A percentile compares a stretch with the other conserved stretches of the same genome.
These are phyloP conservation scores for Charaxes varanes DNA, from an alignment of 1,140 invertebrate genomes.

Conservation along the genomic window DNA sequence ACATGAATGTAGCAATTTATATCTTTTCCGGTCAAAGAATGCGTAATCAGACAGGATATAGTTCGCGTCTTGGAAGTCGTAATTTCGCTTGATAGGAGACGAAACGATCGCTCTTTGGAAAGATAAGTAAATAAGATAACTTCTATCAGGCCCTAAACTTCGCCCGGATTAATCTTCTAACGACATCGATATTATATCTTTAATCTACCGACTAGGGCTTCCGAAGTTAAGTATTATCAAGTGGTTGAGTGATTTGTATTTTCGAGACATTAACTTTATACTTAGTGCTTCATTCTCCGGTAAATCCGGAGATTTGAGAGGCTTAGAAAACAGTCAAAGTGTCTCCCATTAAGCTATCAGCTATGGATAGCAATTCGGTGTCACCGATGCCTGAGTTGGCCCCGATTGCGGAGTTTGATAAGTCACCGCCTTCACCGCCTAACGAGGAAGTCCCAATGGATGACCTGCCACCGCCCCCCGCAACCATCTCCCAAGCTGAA, in stretches of 20 bases:
- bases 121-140: conserved; percentile 30
- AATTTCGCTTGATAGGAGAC: conserved; percentile 10
- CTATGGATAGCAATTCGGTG: conserved; percentile 78
- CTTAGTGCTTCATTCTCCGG: conserved; percentile 33
- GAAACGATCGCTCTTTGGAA: conserved; percentile 20
- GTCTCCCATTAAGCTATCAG: conserved; percentile 73
- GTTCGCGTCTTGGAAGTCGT: conserved; percentile 1
- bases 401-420: conserved; percentile 79
- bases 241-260: conserved; percentile 16
- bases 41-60: conserved; percentile 8
- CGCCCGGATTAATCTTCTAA: conserved; percentile 13
- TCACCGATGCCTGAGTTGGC: conserved; percentile 78
- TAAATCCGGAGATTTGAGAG: conserved; percentile 32
- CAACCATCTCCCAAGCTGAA: conserved; percentile 72
- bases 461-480: conserved; percentile 76
- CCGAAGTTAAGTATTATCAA: conserved; percentile 5
- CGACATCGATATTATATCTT: conserved; percentile 5
- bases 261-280: conserved; percentile 3
- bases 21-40: conserved; percentile 14
- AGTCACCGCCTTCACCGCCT: conserved; percentile 76
- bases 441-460: conserved; percentile 77
- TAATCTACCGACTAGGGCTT: not conserved
- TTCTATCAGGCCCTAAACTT: conserved; percentile 36
- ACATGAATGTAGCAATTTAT: not conserved
- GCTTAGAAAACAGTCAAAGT: conserved; percentile 62